These are phyloP conservation scores for Ichneumoninae sp. DNA, from an alignment of 2,888 invertebrate species.

Conservation along the genomic window DNA sequence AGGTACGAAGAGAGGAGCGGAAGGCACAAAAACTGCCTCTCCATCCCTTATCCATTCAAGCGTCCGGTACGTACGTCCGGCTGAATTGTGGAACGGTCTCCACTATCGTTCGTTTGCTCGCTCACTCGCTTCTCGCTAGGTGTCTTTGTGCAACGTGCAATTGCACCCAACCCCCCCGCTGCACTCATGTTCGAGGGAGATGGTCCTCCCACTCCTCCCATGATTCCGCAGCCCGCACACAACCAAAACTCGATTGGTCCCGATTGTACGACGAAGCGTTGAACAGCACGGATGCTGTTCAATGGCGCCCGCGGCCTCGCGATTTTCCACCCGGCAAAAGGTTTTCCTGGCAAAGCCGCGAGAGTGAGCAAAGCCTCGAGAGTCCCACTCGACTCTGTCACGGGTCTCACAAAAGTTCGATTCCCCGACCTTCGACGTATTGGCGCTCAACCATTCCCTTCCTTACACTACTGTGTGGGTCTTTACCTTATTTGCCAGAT, in stretches of 20 bases:
- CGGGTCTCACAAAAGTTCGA: constrained; percentile 42
- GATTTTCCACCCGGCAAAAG: constrained; percentile 41
- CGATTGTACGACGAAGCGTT: constrained; percentile 55
- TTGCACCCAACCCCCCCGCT: constrained; percentile 14
- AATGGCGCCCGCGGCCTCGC: constrained; percentile 21
- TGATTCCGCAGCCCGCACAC: constrained; percentile 7
- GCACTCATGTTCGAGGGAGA: neutral
- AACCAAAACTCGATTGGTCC: constrained; percentile 54
- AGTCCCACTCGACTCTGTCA: constrained; percentile 32
- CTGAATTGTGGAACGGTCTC: constrained; percentile 71
- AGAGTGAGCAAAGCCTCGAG: constrained; percentile 5
- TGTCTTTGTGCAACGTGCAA: constrained; percentile 51
- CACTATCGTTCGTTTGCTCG: constrained; percentile 11
- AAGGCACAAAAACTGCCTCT: constrained; percentile 21
- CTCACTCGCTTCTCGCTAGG: constrained; percentile 20
- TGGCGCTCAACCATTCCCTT: constrained; percentile 4
- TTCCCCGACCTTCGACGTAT: constrained; percentile 14
- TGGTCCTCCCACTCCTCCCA: constrained; percentile 17
- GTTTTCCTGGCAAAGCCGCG: constrained; percentile 24
- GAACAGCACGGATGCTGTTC: constrained; percentile 24
- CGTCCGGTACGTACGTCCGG: constrained; percentile 57
- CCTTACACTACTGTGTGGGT: neutral
- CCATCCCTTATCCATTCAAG: constrained; percentile 6
- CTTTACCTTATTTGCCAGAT: neutral
- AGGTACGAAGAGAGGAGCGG: neutral